Conservation (phyloP, 2,797 vertebrate genomes). For the Crypturellus tataupa region DNA sequence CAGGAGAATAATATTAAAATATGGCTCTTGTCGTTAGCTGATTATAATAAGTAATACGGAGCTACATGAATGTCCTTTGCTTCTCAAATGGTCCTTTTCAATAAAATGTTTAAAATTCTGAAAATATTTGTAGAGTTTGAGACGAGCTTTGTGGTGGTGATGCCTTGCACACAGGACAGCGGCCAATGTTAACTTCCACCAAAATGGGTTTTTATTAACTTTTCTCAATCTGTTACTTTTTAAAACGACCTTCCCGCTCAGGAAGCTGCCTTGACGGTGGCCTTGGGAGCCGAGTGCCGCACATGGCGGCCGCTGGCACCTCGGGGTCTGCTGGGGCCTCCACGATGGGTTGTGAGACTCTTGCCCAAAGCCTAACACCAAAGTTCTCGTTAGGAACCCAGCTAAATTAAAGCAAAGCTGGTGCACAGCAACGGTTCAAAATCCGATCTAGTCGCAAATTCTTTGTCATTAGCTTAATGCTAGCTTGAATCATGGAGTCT, state of each 20-base stretch:
- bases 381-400: not conserved
- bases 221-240: not conserved
- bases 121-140: not conserved
- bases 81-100: not conserved
- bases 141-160: rapidly evolving
- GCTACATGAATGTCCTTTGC: not conserved
- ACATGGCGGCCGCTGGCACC: no score
- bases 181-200: not conserved
- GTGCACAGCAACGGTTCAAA: not conserved
- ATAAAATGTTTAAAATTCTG: not conserved
- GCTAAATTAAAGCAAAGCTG: conserved; percentile 10
- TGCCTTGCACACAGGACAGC: not conserved
- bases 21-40: not conserved
- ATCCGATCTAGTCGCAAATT: not conserved
- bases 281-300: not conserved
- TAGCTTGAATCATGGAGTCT: not conserved
- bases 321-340: no score
- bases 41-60: not conserved
- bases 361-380: conserved; percentile 24
- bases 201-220: not conserved
- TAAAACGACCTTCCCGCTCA: not conserved
- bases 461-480: not conserved
- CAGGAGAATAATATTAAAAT: not conserved
- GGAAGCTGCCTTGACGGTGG: not conserved
- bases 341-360: conserved; percentile 5